Base-by-base conservation (phyloP, 2,888 invertebrate species). In the Perdita meconis region DNA sequence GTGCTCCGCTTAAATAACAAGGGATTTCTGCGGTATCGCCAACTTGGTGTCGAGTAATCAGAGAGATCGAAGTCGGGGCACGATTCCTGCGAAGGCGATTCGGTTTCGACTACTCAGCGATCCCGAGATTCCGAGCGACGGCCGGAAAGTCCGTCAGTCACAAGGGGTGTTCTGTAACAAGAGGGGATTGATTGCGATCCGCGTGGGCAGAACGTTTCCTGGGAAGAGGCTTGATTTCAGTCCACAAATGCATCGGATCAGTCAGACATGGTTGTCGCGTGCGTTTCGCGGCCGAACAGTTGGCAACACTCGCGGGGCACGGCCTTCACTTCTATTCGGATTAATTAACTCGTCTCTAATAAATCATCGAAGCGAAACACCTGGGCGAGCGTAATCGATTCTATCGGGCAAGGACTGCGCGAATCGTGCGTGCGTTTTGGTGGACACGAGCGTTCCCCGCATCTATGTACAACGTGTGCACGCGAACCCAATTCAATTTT, bases 281-380 rank as follows among this genome's bases (percentile, higher is more conserved):
- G 74, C 61, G 26, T 69, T 38, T 19, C 13, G 3, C 26, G 24
- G n/a, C n/a, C 26, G 63, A 71, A 63, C 55, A 61, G 16, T 60
- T 34, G 16, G 51, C 30, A 38, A 44, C 57, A 64, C 64, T 24
- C 38, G 12, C 42, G 24, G 55, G 53, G 55, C 19, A 22, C 42
- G 19, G 51, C 66, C 40, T 57, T 30, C 36, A 36, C 40, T 65
- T 34, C 26, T 24, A 16, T 42, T 12, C 50, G 3, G 61, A 47
- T 69, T 79, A 79, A 79, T 80, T 79, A 79, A 74, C 64, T 50
- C 36, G 56, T 6, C 47, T 24, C 24, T 70, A 63, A 75, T 74
- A 47, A 75, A 75, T 80, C 67, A 59, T 47, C 59, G 30, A 51
- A 47, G 19, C 56, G 53, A 47, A 65, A 78, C 68, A 57, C 26